Evolutionary conservation across 92 coral and sea anemone genomes (phyloP), one percentile per base, ranked within the genome.

Genomic region (Zoanthus sansibaricus): DNA sequence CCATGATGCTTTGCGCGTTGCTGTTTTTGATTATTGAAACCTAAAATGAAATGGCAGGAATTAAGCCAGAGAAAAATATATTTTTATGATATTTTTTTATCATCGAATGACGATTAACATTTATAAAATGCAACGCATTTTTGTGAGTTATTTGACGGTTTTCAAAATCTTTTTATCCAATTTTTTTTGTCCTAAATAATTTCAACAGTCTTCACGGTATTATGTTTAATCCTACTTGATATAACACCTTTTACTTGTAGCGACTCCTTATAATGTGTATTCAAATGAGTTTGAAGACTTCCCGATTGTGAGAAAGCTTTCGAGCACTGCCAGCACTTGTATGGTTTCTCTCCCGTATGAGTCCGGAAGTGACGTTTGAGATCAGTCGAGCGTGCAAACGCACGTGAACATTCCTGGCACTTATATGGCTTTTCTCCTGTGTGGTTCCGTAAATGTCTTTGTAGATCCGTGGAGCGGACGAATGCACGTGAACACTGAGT

Each of bases 401-500:
- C 99, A 70, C 99, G 93, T 12, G 98, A 93, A 72, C 99, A 96
- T 78, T 96, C 98, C 71, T 92, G 88, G 86, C 99, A 96, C 78
- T 96, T 96, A 86, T 96, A 96, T 6, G 99, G 99, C 37, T 96
- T 96, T 71, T 96, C 99, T 8, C 99, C 99, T 12, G 99, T 95
- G 91, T 96, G 99, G 66, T 96, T 96, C 17, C 99, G 97, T 5
- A 96, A 90, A 83, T 96, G 99, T 77, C 98, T 90, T 86, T 96
- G 99, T 20, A 96, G 99, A 78, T 96, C 98, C n/a, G 99, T 97
- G 61, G 99, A 97, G 47, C 99, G 99, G 31, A 97, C 99, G 75
- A 97, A 97, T 72, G 99, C 99, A 62, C 98, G 96, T 17, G 99
- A 95, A 79, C 99, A 97, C 54, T 97, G 99, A n/a, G 96, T 97